These are phyloP conservation scores for Seira ritae DNA, from an alignment of 2,888 invertebrate genomes.

Conservation along the genomic window DNA sequence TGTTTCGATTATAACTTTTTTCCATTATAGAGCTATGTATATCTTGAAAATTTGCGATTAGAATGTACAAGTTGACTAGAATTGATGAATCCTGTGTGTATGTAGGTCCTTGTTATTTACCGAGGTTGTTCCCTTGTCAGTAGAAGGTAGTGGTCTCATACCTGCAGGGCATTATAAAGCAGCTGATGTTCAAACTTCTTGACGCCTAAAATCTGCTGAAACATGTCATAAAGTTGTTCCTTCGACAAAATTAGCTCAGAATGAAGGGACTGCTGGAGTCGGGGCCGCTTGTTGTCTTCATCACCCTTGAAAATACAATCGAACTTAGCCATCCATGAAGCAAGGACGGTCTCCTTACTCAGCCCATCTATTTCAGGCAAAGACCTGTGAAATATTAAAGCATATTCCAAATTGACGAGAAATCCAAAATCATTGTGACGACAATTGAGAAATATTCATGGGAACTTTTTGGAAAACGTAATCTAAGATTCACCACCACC, in stretches of 20 bases:
- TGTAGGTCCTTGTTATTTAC: background rate
- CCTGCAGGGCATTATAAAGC: constrained; percentile 97
- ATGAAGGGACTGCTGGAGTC: constrained; percentile 92
- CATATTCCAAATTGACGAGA: background rate
- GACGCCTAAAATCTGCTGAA: constrained; percentile 98
- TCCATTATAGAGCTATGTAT: too few species aligned
- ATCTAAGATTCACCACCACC: too few species aligned
- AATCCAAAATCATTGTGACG: too few species aligned
- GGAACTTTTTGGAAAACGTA: too few species aligned
- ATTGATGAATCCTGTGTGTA: too few species aligned
- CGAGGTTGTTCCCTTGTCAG: background rate
- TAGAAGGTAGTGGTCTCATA: constrained; percentile 76
- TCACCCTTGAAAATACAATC: constrained; percentile 98
- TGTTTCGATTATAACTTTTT: too few species aligned
- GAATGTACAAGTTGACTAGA: too few species aligned
- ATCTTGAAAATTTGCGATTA: too few species aligned
- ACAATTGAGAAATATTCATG: too few species aligned
- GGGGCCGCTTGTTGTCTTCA: constrained; percentile 89
- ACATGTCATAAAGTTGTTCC: constrained; percentile 99
- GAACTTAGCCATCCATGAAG: constrained; percentile 99
- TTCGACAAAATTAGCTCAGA: constrained; percentile 97
- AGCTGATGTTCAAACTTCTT: constrained; percentile 99
- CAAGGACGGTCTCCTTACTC: constrained; percentile 98
- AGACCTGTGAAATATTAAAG: constrained; percentile 80
- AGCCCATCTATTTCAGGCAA: constrained; percentile 99